Conservation (phyloP, 2,797 vertebrate genomes). For the Chromis chromis region DNA sequence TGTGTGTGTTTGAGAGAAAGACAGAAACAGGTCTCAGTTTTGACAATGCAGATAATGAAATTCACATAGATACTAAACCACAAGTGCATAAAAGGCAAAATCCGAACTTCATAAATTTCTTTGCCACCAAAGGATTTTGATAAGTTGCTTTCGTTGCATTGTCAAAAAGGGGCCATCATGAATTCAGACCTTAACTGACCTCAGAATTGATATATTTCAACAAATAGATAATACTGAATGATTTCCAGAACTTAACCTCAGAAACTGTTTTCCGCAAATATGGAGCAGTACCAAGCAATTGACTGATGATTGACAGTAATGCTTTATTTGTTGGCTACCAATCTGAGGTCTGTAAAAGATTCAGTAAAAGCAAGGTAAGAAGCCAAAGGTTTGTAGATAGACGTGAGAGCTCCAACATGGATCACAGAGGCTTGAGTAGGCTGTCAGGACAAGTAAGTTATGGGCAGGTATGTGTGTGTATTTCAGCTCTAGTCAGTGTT, state of each 20-base stretch:
- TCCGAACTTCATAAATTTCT: slow-evolving; percentile 1
- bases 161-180: slow-evolving; percentile 56
- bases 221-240: slow-evolving; percentile 31
- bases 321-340: slow-evolving; percentile 51
- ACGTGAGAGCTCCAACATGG: slow-evolving; percentile 57
- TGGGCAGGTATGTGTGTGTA: slow-evolving; percentile 90
- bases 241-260: slow-evolving; percentile 2
- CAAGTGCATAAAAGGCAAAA: background rate
- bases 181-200: slow-evolving; percentile 66
- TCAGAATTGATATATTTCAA: slow-evolving; percentile 69
- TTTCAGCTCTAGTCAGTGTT: slow-evolving; percentile 83
- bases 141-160: slow-evolving; percentile 47
- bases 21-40: slow-evolving; percentile 46
- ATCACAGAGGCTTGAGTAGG: slow-evolving; percentile 69
- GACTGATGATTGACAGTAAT: slow-evolving; percentile 12
- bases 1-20: background rate
- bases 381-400: slow-evolving; percentile 56
- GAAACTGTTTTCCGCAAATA: background rate
- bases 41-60: slow-evolving; percentile 66
- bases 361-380: slow-evolving; percentile 71
- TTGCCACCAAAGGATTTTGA: background rate
- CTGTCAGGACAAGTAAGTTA: slow-evolving; percentile 76
- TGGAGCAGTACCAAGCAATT: slow-evolving; percentile 1
- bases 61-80: background rate
- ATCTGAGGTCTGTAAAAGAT: slow-evolving; percentile 74